Evolutionary conservation across 2,797 vertebrate species (phyloP), one percentile per base, ranked within the genome.

Genomic region (Danio aesculapii): DNA sequence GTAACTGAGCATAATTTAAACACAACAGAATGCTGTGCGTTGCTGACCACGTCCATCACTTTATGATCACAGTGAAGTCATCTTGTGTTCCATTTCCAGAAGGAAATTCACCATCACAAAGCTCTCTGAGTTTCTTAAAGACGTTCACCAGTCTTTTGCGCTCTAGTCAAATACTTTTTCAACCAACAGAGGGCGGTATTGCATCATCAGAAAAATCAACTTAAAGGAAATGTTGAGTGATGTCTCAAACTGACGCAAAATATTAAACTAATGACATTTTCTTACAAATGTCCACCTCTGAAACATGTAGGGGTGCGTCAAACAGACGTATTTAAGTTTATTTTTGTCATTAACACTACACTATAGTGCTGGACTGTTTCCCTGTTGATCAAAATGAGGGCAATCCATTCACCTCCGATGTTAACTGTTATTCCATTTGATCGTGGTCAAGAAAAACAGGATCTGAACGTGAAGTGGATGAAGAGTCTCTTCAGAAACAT

Each of bases 131-230:
- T 30, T 30, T 30, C 30, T 30, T 30, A 30, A 30, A 30, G 1
- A 30, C 30, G 30, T 30, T 30, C 30, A 30, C 30, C 30, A 30
- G 1, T 1, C 30, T 30, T 3, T 30, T 1, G 3, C 30, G 30
- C 30, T 30, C 30, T 3, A 30, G 30, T 30, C 30, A 14, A 46
- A 47, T 21, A 58, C 57, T 47, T 1, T 0, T 30, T 3, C 14
- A n/a, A 82, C 46, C 92, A 86, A 83, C 88, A 91, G 92, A 88
- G 88, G 91, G 89, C 79, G 8, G 70, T 70, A 61, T 87, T 88
- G n/a, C 75, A 84, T 79, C 17, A 83, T 55, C n/a, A 43, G 52
- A 71, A 11, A 55, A 2, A 10, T 41, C 6, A 41, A n/a, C 21
- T 0, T 30, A 1, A 30, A 30, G 11, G 58, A 10, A 10, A 63